Evolutionary conservation across 2,888 invertebrate genomes (phyloP), one percentile per base, ranked within the genome.

Genomic region (Strigamia crassipes): DNA sequence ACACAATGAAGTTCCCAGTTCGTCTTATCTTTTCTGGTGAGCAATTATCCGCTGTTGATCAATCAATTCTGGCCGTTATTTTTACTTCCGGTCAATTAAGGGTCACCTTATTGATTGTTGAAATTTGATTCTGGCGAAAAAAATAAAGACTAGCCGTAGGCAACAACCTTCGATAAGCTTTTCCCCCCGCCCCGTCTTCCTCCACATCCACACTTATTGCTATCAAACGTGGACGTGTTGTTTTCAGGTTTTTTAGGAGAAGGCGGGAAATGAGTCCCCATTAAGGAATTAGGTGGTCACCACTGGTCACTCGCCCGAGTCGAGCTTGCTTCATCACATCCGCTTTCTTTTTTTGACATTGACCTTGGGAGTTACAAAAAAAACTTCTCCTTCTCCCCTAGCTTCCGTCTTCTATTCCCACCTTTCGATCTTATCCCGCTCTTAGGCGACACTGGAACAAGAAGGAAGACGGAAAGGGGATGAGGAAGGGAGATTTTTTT

Each of bases 1-100:
- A 56, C 56, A 56, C 56, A 56, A 56, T 56, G 56, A 56, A 56
- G 56, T 56, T 56, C 56, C 56, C 56, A 56, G 56, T 56, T 18
- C 21, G 56, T 56, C 56, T 56, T 56, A 56, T 56, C 56, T 56
- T 51, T 56, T 18, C 56, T 56, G 56, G 56, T 56, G 56, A 56
- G 56, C 56, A 56, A 56, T 56, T 56, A 56, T 56, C 56, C 56
- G 56, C 56, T 56, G 56, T 56, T 56, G 56, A 56, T 56, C 56
- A 56, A 56, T 56, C 56, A 56, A 56, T 56, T 56, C 18, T 56
- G 56, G 21, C 56, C 21, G 56, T 56, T 56, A 56, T 56, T 56
- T 56, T 56, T 18, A 18, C 56, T 56, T 56, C 56, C 56, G 56
- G 56, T 56, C 56, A 56, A 56, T 56, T 56, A 56, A 56, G 56